phyloP scores from a whole-genome alignment of 2,888 invertebrate species.

The Pherbina coryleti region DNA sequence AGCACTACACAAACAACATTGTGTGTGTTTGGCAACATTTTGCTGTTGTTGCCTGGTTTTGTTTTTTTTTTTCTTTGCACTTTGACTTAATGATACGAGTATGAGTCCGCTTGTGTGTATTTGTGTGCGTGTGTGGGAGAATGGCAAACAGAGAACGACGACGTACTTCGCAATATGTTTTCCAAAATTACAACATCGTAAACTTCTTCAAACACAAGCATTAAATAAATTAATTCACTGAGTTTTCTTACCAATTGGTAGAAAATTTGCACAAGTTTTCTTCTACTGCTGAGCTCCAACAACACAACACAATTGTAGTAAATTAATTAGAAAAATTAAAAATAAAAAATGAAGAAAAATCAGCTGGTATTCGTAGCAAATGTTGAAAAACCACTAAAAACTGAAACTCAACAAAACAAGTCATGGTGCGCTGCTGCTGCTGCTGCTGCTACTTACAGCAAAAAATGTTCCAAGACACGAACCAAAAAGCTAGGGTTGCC shows the following conservation, averaged over 20 bases:
- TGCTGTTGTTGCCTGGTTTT: neutral
- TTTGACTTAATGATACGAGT: neutral
- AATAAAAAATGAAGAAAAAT: slow-evolving; percentile 8
- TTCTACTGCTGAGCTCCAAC: neutral
- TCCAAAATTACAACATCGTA: neutral
- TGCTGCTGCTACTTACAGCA: neutral
- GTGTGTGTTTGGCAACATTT: too few species aligned
- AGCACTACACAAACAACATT: too few species aligned
- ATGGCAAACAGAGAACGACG: neutral
- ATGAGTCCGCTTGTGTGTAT: too few species aligned
- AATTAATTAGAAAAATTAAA: neutral
- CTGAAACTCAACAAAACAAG: slow-evolving; percentile 9
- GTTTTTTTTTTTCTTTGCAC: neutral
- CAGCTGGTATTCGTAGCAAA: slow-evolving; percentile 22
- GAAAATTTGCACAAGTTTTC: neutral
- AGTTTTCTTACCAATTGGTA: slow-evolving; percentile 3
- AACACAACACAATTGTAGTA: neutral
- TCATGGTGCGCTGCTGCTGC: neutral
- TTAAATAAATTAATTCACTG: neutral
- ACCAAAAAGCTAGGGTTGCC: too few species aligned
- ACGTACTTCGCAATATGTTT: slow-evolving; percentile 1
- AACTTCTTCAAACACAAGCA: too few species aligned
- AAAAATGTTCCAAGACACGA: neutral
- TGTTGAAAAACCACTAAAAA: slow-evolving; percentile 22
- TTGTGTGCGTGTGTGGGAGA: too few species aligned